Percentiles rank a stretch among this genome's conserved stretches.
phyloP scores from a whole-genome alignment of 2,113 vertebrate species.

The Peromyscus leucopus region DNA sequence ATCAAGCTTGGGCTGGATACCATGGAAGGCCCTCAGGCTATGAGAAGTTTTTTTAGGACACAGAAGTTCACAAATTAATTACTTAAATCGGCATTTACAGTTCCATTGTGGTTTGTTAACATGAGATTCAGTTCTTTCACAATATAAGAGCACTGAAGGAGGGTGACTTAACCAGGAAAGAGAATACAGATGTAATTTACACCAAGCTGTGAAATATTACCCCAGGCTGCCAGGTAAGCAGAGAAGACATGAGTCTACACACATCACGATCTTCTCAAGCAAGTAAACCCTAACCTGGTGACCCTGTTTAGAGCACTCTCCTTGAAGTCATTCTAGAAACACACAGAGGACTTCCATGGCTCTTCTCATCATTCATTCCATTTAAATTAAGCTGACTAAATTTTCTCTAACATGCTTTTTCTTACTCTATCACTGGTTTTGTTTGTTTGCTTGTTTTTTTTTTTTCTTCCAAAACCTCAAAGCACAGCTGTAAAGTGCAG shows the following conservation, averaged over 20 bases:
- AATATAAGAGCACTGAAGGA: slow-evolving; percentile 8
- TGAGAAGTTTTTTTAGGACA: background rate
- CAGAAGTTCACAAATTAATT: slow-evolving; percentile 46
- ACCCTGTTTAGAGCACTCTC: slow-evolving; percentile 18
- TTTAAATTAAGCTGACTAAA: background rate
- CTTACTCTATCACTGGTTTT: background rate
- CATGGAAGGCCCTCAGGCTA: background rate
- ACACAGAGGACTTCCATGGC: background rate
- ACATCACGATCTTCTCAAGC: slow-evolving; percentile 5
- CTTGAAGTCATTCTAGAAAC: background rate
- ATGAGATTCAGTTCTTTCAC: slow-evolving; percentile 10
- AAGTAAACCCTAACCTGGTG: slow-evolving; percentile 8
- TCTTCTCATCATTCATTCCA: background rate
- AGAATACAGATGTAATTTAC: background rate
- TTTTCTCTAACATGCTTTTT: background rate
- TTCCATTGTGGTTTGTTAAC: background rate
- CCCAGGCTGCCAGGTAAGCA: slow-evolving; percentile 36
- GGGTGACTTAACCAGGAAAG: slow-evolving; percentile 3
- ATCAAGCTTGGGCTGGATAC: background rate
- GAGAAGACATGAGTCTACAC: slow-evolving; percentile 30
- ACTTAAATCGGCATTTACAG: background rate
- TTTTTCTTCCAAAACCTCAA: background rate
- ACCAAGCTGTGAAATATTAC: slow-evolving; percentile 19
- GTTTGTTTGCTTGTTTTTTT: no score
- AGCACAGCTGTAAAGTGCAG: background rate